These are phyloP conservation scores for Excalfactoria chinensis DNA, from an alignment of 2,113 vertebrate species.

Conservation along the genomic window DNA sequence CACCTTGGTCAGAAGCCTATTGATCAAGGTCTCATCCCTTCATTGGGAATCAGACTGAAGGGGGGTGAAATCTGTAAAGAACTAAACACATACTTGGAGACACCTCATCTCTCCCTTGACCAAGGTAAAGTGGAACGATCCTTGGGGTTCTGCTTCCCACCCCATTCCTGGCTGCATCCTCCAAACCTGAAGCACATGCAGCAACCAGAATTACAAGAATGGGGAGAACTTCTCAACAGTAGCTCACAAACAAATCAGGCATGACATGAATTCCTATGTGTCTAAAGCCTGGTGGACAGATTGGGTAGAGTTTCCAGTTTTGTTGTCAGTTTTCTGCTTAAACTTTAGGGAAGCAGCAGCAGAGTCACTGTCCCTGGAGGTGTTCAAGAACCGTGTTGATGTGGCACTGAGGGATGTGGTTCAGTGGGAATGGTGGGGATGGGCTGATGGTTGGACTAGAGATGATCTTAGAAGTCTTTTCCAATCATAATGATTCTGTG, in stretches of 20 bases:
- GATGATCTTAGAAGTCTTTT: too few species aligned
- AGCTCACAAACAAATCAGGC: neutral
- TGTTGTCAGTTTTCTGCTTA: neutral
- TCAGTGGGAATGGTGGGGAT: too few species aligned
- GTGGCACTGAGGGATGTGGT: too few species aligned
- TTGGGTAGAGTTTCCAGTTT: neutral
- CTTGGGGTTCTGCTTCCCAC: neutral
- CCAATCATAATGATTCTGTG: too few species aligned
- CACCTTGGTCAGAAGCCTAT: neutral
- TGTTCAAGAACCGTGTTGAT: too few species aligned
- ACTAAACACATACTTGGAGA: neutral
- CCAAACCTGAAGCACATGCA: neutral
- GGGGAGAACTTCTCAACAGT: neutral
- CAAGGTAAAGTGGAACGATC: accelerated
- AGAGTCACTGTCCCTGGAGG: too few species aligned
- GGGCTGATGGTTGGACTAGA: too few species aligned
- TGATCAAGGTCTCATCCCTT: neutral
- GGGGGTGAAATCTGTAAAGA: neutral
- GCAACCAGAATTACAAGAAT: neutral
- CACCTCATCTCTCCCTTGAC: neutral
- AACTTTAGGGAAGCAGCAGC: too few species aligned
- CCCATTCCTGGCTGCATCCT: neutral
- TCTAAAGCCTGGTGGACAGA: neutral
- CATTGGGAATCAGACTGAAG: neutral
- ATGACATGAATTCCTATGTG: neutral